Evolutionary conservation across 2,888 invertebrate genomes (phyloP), one percentile per base, ranked within the genome.

Genomic region (Ernsta delagoae): DNA sequence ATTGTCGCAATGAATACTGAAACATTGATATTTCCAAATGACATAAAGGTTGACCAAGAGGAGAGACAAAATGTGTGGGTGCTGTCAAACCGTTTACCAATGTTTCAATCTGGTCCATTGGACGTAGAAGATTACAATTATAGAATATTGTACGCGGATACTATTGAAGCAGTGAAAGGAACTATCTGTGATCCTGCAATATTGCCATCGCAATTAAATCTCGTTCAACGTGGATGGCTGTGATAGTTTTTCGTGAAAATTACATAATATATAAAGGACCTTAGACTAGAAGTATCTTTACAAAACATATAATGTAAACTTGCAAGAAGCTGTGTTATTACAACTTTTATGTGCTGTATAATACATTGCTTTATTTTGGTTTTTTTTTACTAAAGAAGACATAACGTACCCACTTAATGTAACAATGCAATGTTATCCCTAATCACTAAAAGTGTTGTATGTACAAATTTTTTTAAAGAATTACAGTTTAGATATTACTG

Each of bases 1-100:
- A 85, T 96, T 1, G 93, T 96, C 0, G 96, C 96, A 0, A 85
- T 88, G 48, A 95, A 95, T 83, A 85, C 93, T 3, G 94, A 94
- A 8, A 95, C 96, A 0, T 87, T 97, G 72, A 91, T 97, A 12
- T 97, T 97, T 81, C 97, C 97, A 0, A 97, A 97, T 78, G 97
- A 97, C 80, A 85, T 97, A 56, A 96, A 96, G 84, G 92, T 97
- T 8, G 97, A 97, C 78, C 94, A 95, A 70, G 96, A 96, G 50
- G 78, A 87, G 8, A 92, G 94, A 53, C 96, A 97, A 78, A 96
- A 94, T 67, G 92, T 97, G 7, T 97, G 97, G 97, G 94, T 97
- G 4, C 93, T 97, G 75, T 95, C 96, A 3, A 97, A 97, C 83
- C 94, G 94, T 34, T 83, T 97, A 71, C 97, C 97, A 0, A 94